Evolutionary conservation across 2,888 invertebrate genomes (phyloP).

Genomic region (Noctua comes): DNA sequence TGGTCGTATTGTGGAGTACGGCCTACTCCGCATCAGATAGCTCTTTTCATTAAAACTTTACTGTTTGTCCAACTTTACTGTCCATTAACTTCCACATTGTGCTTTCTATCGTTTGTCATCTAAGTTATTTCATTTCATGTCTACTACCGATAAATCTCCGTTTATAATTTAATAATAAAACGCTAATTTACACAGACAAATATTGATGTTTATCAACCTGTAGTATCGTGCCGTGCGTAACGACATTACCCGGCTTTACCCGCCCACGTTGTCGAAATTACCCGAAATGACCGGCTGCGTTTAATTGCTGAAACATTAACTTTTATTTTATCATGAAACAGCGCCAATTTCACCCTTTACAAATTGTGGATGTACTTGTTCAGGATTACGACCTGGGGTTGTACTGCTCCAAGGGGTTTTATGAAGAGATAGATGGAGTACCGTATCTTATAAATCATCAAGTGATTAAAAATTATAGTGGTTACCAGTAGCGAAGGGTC

Average conservation of each 20-base stretch:
- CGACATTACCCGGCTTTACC: constrained; percentile 42
- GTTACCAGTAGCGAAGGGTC: too few species aligned
- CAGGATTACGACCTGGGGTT: constrained; percentile 12
- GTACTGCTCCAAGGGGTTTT: background rate
- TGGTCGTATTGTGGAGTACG: constrained; percentile 23
- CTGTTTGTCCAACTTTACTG: constrained; percentile 26
- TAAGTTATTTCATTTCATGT: constrained; percentile 17
- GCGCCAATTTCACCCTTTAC: constrained; percentile 49
- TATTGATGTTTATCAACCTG: constrained; percentile 51
- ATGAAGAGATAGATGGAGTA: background rate
- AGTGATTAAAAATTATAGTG: constrained; percentile 1
- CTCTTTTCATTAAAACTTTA: constrained; percentile 51
- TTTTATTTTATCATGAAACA: constrained; percentile 65
- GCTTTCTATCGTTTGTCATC: constrained; percentile 14
- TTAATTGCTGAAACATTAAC: constrained; percentile 65
- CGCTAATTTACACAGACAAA: constrained; percentile 12
- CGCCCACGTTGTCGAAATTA: constrained; percentile 51
- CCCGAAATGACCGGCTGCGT: constrained; percentile 58
- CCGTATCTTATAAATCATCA: background rate
- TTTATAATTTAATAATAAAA: constrained; percentile 15
- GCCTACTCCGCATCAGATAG: constrained; percentile 22
- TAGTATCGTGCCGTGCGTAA: constrained; percentile 47
- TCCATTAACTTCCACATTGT: constrained; percentile 8
- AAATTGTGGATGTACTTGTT: constrained; percentile 41
- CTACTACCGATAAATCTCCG: constrained; percentile 20